Evolutionary conservation across 1,140 invertebrate species (phyloP).

Genomic region (Forficula auricularia): DNA sequence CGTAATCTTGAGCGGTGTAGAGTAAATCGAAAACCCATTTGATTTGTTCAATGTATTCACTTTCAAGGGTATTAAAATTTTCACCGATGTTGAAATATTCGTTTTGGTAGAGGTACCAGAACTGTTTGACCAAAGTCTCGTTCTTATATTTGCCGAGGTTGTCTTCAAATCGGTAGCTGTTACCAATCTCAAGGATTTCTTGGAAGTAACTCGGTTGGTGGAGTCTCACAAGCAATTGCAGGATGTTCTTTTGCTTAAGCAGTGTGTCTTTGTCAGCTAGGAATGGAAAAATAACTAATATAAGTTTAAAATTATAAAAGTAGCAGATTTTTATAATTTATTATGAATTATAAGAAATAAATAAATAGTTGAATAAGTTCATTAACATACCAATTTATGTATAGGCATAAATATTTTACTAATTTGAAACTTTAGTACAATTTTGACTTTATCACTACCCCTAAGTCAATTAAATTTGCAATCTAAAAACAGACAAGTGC

Average conservation of each 20-base stretch:
- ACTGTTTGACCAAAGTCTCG: conserved; percentile 35
- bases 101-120: conserved; percentile 33
- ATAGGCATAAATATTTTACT: no score
- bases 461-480: no score
- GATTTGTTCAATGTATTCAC: conserved; percentile 40
- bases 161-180: conserved; percentile 33
- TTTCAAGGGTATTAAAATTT: conserved; percentile 39
- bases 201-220: conserved; percentile 31
- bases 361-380: no score
- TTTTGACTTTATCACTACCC: no score
- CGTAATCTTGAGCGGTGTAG: conserved; percentile 46
- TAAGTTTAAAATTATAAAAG: no score
- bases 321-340: no score
- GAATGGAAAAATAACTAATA: conserved; percentile 4
- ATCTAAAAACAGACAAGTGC: no score
- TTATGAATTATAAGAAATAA: no score
- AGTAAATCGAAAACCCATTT: conserved; percentile 45
- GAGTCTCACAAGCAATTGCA: conserved; percentile 41
- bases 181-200: conserved; percentile 30
- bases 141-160: conserved; percentile 30
- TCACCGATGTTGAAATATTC: conserved; percentile 35
- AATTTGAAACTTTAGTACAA: no score
- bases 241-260: conserved; percentile 37
- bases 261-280: conserved; percentile 35
- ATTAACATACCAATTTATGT: no score